These are phyloP conservation scores for Pipistrellus kuhlii DNA, from an alignment of 2,797 vertebrate genomes.

Conservation along the genomic window DNA sequence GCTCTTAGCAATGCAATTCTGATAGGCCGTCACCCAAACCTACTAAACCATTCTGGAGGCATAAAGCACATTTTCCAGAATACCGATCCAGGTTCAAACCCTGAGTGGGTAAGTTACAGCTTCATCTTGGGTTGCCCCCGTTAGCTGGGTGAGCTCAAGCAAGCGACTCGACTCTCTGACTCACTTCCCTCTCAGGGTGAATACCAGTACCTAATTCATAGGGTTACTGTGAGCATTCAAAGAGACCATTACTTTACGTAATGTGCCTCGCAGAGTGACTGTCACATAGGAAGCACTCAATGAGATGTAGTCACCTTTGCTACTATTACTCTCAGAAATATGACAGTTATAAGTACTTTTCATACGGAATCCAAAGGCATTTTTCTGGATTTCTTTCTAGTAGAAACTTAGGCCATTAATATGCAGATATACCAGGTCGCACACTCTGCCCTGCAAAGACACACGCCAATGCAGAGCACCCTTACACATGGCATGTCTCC, in stretches of 20 bases:
- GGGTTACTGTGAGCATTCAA: not conserved
- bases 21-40: not conserved
- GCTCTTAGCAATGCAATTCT: not conserved
- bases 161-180: not conserved
- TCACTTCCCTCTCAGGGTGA: not conserved
- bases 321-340: not conserved
- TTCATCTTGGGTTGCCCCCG: not conserved
- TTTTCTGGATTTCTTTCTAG: not conserved
- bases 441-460: not conserved
- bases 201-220: not conserved
- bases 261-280: not conserved
- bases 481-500: not conserved
- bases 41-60: not conserved
- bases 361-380: not conserved
- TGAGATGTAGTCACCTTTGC: not conserved
- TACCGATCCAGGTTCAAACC: not conserved
- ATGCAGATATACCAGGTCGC: not conserved
- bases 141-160: not conserved
- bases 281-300: constrained; percentile 41
- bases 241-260: not conserved
- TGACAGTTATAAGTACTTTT: not conserved
- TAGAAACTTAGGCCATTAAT: not conserved
- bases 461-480: not conserved
- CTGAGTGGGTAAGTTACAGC: not conserved
- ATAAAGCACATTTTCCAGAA: not conserved